A percentile compares a stretch with the other conserved stretches of the same genome.
phyloP scores from a whole-genome alignment of 2,888 invertebrate species.

The Brachyopa scutellaris region DNA sequence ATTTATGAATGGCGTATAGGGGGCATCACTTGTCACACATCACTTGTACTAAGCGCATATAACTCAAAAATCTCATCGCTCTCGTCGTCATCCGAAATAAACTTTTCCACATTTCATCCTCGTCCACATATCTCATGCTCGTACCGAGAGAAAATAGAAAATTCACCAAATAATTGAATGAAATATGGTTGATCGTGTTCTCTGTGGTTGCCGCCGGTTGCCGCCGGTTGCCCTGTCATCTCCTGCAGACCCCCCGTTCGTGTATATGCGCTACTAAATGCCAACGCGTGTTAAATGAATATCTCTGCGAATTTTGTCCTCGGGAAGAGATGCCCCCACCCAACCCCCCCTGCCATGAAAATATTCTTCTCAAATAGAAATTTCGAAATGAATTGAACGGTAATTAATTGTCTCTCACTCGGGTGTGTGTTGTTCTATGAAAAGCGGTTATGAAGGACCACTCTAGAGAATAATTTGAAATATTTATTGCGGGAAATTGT shows the following conservation, averaged over 20 bases:
- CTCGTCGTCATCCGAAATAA: conserved; percentile 3
- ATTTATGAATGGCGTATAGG: conserved; percentile 49
- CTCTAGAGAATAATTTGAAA: conserved; percentile 59
- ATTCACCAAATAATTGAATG: conserved; percentile 61
- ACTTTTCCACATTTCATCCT: background rate
- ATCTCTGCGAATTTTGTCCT: conserved; percentile 50
- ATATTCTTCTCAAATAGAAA: conserved; percentile 51
- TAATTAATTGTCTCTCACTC: conserved; percentile 53
- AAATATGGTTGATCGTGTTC: conserved; percentile 43
- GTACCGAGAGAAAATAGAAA: conserved; percentile 49
- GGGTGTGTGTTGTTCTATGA: background rate
- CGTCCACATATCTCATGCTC: background rate
- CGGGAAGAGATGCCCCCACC: background rate
- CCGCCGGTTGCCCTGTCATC: background rate
- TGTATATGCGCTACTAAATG: too few relatives aligned
- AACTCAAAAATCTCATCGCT: conserved; percentile 28
- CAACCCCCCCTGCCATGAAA: background rate
- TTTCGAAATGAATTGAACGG: conserved; percentile 59
- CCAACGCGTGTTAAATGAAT: conserved; percentile 41
- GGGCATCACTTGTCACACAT: conserved; percentile 45
- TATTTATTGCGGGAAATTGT: conserved; percentile 64
- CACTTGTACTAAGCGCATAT: conserved; percentile 30
- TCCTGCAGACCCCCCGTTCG: background rate
- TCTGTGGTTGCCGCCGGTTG: background rate
- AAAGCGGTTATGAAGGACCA: conserved; percentile 34